Conservation (phyloP, 2,888 invertebrate species). For the Diaperis boleti region DNA sequence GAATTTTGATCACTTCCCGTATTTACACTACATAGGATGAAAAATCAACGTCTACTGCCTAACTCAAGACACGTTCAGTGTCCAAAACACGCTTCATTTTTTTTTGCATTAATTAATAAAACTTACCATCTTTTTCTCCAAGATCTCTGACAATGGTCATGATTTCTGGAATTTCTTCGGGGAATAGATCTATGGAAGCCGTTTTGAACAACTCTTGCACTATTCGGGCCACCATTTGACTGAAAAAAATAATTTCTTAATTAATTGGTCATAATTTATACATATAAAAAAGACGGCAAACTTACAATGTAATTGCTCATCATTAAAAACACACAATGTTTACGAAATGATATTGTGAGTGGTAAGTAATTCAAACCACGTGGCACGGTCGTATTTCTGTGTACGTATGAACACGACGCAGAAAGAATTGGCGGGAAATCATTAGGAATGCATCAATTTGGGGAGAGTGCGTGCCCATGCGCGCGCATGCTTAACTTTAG, state of each 20-base stretch:
- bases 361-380: constrained; percentile 29
- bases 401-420: constrained; percentile 26
- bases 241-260: constrained; percentile 60
- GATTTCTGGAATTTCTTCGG: constrained; percentile 65
- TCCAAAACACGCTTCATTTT: too few relatives aligned
- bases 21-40: background rate
- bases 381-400: constrained; percentile 22
- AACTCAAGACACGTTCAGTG: background rate
- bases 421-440: constrained; percentile 43
- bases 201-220: constrained; percentile 71
- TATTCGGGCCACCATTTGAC: constrained; percentile 72
- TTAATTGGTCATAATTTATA: background rate
- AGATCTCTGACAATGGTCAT: constrained; percentile 67
- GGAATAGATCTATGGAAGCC: constrained; percentile 62
- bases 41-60: constrained; percentile 7
- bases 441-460: constrained; percentile 24
- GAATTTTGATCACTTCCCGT: constrained; percentile 16
- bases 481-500: constrained; percentile 40
- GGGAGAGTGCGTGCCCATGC: constrained; percentile 26
- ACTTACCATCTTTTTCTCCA: constrained; percentile 67
- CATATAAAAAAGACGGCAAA: background rate
- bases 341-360: background rate
- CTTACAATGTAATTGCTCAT: background rate
- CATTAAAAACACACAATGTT: background rate
- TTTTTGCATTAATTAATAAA: background rate